Base-by-base conservation (phyloP, 2,113 vertebrate species). In the Perca flavescens region DNA sequence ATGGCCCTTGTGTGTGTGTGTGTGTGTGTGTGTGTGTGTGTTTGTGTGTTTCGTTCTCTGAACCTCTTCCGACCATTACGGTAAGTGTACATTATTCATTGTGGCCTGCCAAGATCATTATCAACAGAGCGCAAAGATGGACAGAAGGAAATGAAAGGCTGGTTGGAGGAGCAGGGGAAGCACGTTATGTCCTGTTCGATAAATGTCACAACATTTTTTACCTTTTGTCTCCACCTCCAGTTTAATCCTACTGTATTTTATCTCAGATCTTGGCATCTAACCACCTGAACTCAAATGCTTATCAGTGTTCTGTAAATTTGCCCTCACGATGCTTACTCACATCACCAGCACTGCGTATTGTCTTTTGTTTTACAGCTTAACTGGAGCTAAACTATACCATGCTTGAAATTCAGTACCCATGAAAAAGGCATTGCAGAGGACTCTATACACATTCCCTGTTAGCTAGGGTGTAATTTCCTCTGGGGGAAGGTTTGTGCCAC, bases 31-130 rank as follows among this genome's bases (percentile, higher is more conserved):
- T 47, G 15, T 6, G 49, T 21, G 16, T 22, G 43, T 65, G 43
- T 25, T 3, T 25, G 50, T 14, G 15, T 6, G 49, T 21, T 43
- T 34, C 76, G 76, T 62, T 75, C 57, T 79, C 75, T 79, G 70
- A 77, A 72, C 62, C 79, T 89, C 85, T 68, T 76, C 74, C 73
- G 63, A 84, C 87, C 87, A 90, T 92, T 90, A 90, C 79, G 75
- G 79, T 87, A 90, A 88, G 80, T 89, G 80, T 93, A 83, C 87
- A 92, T 94, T 86, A 92, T 92, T 89, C 74, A 91, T 88, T 79
- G 86, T 70, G 71, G 72, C 71, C 86, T 88, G 83, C 86, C 83
- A 80, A 88, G 91, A 88, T 92, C 69, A 80, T 79, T 91, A 90
- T 91, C 87, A 90, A 85, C 81, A 82, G 52, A 80, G 47, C 53